Evolutionary conservation across 2,113 vertebrate genomes (phyloP), one percentile per base, ranked within the genome.

Genomic region (Macroglossus sobrinus): DNA sequence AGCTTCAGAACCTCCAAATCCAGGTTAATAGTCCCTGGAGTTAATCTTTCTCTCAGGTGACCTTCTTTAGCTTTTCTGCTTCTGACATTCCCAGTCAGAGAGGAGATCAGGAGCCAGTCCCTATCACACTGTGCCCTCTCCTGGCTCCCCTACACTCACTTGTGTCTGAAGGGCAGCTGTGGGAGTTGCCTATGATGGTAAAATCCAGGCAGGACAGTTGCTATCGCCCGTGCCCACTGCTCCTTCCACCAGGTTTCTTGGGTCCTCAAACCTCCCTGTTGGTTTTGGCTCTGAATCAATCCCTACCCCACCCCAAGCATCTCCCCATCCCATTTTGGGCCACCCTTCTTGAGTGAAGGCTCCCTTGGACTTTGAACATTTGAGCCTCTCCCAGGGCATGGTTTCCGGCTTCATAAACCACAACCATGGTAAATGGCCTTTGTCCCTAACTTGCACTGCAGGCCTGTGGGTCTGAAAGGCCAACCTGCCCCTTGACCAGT

Each of bases 321-420:
- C 38, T 43, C 45, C 28, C 16, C 24, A n/a, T 26, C 28, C 45
- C 24, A 1, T 63, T 40, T 18, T 3, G 40, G 26, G 64, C 38
- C 13, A 3, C 68, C 35, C 79, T 94, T 76, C 68, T n/a, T 4
- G 43, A 69, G 50, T 53, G 75, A 71, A 79, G 26, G 33, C 61
- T 71, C 59, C 28, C 91, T 84, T 47, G 47, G 47, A 61, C 57
- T 78, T 59, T 43, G 71, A 40, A 72, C 3, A 0, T 53, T 78
- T 12, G 1, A 15, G 89, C 33, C 64, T 88, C 81, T 79, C 76
- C 80, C 59, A 81, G 75, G 38, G 15, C 19, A 16, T 15, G 35
- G 69, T 88, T 93, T 95, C 88, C 14, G 81, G 28, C 80, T 21
- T 47, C 78, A 59, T 72, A 78, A 91, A 79, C 85, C 53, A 33